These are phyloP conservation scores for Antigone vipio DNA, from an alignment of 2,113 vertebrate species.

Conservation along the genomic window DNA sequence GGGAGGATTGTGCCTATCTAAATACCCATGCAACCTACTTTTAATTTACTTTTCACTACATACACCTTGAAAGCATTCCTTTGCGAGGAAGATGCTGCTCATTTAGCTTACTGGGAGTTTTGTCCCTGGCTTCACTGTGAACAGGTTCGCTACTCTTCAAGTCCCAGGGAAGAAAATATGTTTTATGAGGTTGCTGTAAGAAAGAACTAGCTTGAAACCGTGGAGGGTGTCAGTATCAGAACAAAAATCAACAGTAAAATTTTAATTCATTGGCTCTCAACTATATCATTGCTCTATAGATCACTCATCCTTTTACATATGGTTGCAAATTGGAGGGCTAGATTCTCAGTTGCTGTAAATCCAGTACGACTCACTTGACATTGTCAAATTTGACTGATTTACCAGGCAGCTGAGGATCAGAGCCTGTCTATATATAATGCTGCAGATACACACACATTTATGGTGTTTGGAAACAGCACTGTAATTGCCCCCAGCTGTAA, in stretches of 20 bases:
- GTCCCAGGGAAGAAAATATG: background rate
- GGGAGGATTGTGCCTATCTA: background rate
- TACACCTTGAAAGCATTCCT: background rate
- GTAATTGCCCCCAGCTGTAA: constrained; percentile 7
- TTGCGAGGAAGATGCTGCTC: background rate
- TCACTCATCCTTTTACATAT: background rate
- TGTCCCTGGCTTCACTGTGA: background rate
- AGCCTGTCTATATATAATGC: background rate
- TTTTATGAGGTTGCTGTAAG: background rate
- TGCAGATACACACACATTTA: background rate
- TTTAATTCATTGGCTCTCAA: background rate
- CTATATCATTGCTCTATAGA: background rate
- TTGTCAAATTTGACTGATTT: background rate
- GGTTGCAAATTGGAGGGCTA: background rate
- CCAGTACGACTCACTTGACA: background rate
- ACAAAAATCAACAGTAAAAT: background rate
- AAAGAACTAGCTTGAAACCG: background rate
- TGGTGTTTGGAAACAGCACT: background rate
- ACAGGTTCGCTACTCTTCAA: background rate
- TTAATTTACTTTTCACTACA: background rate
- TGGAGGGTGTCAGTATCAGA: background rate
- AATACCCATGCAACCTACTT: background rate
- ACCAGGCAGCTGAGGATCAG: constrained; percentile 11
- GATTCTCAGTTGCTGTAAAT: background rate
- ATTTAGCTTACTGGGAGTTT: background rate